These are phyloP conservation scores for Papilio demoleus DNA, from an alignment of 2,888 invertebrate species.

Conservation along the genomic window DNA sequence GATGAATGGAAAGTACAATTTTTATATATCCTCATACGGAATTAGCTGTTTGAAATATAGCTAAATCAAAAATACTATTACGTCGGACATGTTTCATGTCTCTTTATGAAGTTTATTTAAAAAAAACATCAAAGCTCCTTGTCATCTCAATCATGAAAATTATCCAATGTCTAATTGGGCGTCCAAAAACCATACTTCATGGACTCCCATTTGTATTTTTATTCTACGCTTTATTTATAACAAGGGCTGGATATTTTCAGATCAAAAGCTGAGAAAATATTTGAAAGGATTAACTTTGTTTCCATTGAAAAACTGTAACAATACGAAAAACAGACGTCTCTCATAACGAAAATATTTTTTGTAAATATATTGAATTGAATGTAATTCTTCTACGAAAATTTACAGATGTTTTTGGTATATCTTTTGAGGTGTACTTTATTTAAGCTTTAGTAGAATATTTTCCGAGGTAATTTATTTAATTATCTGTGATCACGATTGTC, in stretches of 20 bases:
- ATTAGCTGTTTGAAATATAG: neutral
- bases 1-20: too few species aligned
- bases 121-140: neutral
- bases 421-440: neutral
- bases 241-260: neutral
- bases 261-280: neutral
- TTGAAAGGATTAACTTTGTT: neutral
- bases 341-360: neutral
- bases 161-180: neutral
- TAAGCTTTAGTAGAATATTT: neutral
- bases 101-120: too few species aligned
- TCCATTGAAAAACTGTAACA: slow-evolving; percentile 1
- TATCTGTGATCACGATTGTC: too few species aligned
- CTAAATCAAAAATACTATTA: too few species aligned
- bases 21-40: too few species aligned
- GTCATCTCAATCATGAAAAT: neutral
- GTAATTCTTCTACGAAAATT: neutral
- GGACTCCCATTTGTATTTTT: neutral
- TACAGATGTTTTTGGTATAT: slow-evolving; percentile 17
- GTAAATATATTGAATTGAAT: neutral
- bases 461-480: too few species aligned
- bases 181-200: neutral
- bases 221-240: neutral
- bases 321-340: slow-evolving; percentile 6
- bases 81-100: too few species aligned